Evolutionary conservation across 2,113 vertebrate species (phyloP).

Genomic region (Hoplias malabaricus): DNA sequence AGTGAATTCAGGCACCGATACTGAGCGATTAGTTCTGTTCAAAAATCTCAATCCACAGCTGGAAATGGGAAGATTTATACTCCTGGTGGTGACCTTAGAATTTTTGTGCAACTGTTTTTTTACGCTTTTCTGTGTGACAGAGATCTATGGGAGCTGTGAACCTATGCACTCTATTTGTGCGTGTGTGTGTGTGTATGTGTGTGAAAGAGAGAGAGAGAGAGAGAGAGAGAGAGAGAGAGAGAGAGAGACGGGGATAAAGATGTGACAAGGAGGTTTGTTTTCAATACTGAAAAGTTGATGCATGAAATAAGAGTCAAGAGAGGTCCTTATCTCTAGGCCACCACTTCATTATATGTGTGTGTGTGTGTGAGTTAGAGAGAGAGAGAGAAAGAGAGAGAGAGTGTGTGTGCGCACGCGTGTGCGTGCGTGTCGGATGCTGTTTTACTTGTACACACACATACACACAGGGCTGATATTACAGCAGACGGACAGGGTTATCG

Average conservation of each 20-base stretch:
- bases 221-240: neutral
- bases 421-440: slow-evolving; percentile 41
- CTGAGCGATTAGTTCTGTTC: no score
- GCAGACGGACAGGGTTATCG: slow-evolving; percentile 46
- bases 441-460: slow-evolving; percentile 17
- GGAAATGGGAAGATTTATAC: no score
- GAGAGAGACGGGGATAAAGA: neutral
- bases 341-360: slow-evolving; percentile 19
- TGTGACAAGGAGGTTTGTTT: slow-evolving; percentile 21
- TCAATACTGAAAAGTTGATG: slow-evolving; percentile 35
- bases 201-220: neutral
- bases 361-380: no score
- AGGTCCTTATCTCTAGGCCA: slow-evolving; percentile 38
- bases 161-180: no score
- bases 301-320: slow-evolving; percentile 45
- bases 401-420: slow-evolving; percentile 2
- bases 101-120: no score
- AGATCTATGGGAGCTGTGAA: no score
- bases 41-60: no score
- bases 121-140: no score
- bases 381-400: no score
- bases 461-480: slow-evolving; percentile 41
- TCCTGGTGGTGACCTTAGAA: no score
- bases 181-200: no score
- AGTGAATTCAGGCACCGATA: no score